Evolutionary conservation across 2,113 vertebrate genomes (phyloP).

Genomic region (Odobenus rosmarus): DNA sequence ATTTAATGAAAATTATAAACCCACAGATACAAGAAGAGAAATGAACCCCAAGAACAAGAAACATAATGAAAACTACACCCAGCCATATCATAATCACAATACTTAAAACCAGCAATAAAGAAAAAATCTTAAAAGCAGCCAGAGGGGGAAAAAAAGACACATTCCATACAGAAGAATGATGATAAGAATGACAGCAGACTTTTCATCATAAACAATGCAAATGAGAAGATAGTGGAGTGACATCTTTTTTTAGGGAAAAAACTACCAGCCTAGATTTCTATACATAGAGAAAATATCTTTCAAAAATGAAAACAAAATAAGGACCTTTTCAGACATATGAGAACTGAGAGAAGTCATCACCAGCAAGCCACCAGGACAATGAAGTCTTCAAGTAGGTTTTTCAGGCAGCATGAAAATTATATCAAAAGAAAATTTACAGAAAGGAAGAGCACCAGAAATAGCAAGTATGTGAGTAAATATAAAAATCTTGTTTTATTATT

Average conservation of each 20-base stretch:
- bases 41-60: neutral
- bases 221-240: neutral
- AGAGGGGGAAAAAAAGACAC: neutral
- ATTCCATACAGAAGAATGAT: neutral
- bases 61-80: neutral
- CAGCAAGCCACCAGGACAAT: neutral
- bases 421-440: neutral
- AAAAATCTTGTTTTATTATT: neutral
- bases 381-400: neutral
- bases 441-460: neutral
- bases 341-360: neutral
- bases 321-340: neutral
- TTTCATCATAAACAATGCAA: neutral
- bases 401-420: neutral
- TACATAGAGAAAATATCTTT: neutral
- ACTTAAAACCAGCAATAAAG: conserved; percentile 1
- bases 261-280: neutral
- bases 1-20: neutral
- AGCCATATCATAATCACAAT: neutral
- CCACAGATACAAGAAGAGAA: neutral
- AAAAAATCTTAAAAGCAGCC: neutral
- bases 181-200: neutral
- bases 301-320: conserved; percentile 17
- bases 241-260: neutral
- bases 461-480: neutral